phyloP scores from a whole-genome alignment of 2,888 invertebrate genomes.

The Hedychridium roseum region DNA sequence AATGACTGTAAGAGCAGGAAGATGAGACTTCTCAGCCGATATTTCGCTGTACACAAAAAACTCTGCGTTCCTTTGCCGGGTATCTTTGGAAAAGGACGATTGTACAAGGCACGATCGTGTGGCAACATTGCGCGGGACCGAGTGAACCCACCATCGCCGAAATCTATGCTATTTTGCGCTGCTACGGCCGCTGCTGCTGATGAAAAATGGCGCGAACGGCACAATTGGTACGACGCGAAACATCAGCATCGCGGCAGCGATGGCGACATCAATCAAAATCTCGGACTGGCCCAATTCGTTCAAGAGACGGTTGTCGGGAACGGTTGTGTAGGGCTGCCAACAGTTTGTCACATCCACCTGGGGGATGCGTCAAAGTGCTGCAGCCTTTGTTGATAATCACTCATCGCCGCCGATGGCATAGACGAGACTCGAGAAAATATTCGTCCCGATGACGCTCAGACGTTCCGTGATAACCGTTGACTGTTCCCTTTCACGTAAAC shows the following conservation, averaged over 20 bases:
- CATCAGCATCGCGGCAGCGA: conserved; percentile 60
- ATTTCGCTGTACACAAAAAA: conserved; percentile 74
- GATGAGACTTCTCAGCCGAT: conserved; percentile 72
- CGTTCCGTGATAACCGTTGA: too few relatives aligned
- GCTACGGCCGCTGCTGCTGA: conserved; percentile 46
- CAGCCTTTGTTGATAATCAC: conserved; percentile 67
- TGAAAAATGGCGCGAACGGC: conserved; percentile 63
- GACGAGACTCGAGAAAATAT: conserved; percentile 11
- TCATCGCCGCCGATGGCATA: conserved; percentile 9
- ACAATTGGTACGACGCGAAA: conserved; percentile 60
- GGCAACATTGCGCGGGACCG: conserved; percentile 69
- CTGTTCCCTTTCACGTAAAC: too few relatives aligned
- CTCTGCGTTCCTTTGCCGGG: conserved; percentile 71
- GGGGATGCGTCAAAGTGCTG: conserved; percentile 69
- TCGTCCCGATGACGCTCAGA: too few relatives aligned
- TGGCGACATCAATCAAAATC: conserved; percentile 68
- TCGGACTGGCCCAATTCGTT: conserved; percentile 56
- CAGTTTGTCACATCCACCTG: conserved; percentile 68
- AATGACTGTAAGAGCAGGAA: conserved; percentile 62
- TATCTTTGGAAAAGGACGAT: conserved; percentile 66
- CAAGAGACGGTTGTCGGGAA: conserved; percentile 51
- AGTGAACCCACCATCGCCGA: conserved; percentile 61
- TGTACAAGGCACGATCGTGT: conserved; percentile 73
- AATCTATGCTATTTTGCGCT: conserved; percentile 53
- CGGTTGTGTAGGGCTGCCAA: conserved; percentile 64